phyloP scores from a whole-genome alignment of 2,113 vertebrate species.

The Oreocharis arfaki region DNA sequence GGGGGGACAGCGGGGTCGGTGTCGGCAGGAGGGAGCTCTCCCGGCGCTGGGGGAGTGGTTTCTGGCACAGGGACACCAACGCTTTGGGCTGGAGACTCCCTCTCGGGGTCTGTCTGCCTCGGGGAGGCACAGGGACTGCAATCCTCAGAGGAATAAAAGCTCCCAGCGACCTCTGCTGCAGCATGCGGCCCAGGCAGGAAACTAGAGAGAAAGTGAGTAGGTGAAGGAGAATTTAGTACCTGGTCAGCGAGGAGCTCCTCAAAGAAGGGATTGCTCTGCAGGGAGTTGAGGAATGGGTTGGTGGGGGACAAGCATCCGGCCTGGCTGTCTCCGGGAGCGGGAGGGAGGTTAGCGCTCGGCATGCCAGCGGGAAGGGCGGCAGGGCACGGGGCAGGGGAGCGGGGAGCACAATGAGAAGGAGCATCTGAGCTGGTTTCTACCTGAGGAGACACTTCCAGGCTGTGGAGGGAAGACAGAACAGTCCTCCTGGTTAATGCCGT shows the following conservation, averaged over 20 bases:
- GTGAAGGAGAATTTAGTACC: slow-evolving; percentile 80
- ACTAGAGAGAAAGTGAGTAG: slow-evolving; percentile 89
- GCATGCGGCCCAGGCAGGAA: slow-evolving; percentile 71
- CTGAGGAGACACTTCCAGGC: slow-evolving; percentile 89
- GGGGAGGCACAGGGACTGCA: slow-evolving; percentile 48
- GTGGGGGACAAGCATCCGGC: slow-evolving; percentile 71
- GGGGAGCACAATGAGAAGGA: slow-evolving; percentile 69
- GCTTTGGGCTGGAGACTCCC: slow-evolving; percentile 12
- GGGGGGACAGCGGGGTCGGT: slow-evolving; percentile 16
- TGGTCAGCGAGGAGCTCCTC: slow-evolving; percentile 78
- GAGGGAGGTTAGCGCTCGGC: slow-evolving; percentile 69
- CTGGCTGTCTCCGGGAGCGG: slow-evolving; percentile 58
- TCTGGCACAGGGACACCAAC: slow-evolving; percentile 57
- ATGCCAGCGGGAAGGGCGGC: slow-evolving; percentile 61
- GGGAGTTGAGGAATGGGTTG: slow-evolving; percentile 85
- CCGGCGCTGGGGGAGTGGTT: slow-evolving; percentile 62
- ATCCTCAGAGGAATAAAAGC: slow-evolving; percentile 49
- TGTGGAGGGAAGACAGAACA: slow-evolving; percentile 92
- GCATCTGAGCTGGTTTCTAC: slow-evolving; percentile 83
- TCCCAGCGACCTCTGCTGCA: slow-evolving; percentile 65
- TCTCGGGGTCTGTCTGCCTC: slow-evolving; percentile 49
- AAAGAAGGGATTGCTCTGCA: slow-evolving; percentile 88
- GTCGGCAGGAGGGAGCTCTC: background rate
- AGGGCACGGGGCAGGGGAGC: slow-evolving; percentile 62
- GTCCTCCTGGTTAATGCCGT: slow-evolving; percentile 82